Conservation (phyloP, 2,113 vertebrate genomes). For the Syngnathoides biaculeatus region DNA sequence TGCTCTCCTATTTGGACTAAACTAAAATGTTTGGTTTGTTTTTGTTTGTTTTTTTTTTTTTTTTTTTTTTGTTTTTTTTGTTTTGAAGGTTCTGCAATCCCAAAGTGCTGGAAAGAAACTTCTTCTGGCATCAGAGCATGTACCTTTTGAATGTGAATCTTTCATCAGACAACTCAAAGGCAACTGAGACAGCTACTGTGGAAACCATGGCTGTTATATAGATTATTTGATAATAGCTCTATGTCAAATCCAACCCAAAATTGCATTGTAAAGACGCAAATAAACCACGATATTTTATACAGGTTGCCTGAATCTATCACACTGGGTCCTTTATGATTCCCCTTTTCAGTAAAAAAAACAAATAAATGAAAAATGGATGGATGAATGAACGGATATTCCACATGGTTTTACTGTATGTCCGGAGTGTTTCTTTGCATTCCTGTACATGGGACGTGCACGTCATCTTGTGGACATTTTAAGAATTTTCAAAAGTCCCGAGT, state of each 20-base stretch:
- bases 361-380: too few relatives aligned
- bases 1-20: neutral
- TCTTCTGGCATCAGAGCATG: constrained; percentile 27
- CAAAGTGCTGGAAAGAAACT: constrained; percentile 53
- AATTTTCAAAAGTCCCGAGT: too few relatives aligned
- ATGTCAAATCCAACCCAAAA: neutral
- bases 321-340: neutral
- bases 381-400: too few relatives aligned
- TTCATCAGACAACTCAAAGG: constrained; percentile 39
- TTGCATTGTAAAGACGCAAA: neutral
- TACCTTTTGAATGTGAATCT: constrained; percentile 34
- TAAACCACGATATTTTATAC: neutral
- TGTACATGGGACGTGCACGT: neutral
- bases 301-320: neutral
- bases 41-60: neutral
- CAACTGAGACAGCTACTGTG: neutral
- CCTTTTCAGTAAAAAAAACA: neutral
- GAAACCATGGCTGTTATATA: neutral
- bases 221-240: neutral
- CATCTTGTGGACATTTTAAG: neutral
- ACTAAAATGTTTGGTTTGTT: neutral
- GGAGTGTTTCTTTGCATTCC: too few relatives aligned
- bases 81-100: constrained; percentile 52
- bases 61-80: neutral
- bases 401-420: too few relatives aligned